Conservation (phyloP, 1,140 invertebrate genomes). For the Nephotettix cincticeps region DNA sequence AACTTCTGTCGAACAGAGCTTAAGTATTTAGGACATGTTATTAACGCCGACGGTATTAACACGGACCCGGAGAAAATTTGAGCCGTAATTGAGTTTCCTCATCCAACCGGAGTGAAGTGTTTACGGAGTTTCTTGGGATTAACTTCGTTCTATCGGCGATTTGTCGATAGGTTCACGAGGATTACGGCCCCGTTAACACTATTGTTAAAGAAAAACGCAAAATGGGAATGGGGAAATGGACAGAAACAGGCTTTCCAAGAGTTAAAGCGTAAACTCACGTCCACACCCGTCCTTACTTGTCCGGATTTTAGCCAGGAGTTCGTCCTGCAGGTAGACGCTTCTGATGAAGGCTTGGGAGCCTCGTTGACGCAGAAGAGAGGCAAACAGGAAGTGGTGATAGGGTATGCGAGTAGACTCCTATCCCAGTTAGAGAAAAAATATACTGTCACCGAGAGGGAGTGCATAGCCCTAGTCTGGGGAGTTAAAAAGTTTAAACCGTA, state of each 20-base stretch:
- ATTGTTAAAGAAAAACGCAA: constrained; percentile 39
- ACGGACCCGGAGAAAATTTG: constrained; percentile 43
- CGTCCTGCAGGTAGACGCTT: constrained; percentile 41
- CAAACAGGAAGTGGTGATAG: constrained; percentile 39
- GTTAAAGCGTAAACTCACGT: constrained; percentile 37
- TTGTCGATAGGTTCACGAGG: constrained; percentile 44
- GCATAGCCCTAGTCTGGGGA: constrained; percentile 46
- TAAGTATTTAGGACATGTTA: constrained; percentile 45
- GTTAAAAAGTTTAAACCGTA: constrained; percentile 45
- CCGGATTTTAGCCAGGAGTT: constrained; percentile 41
- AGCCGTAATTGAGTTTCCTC: constrained; percentile 42
- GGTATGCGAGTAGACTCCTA: constrained; percentile 44
- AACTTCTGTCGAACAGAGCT: constrained; percentile 41
- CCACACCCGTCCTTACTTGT: constrained; percentile 37
- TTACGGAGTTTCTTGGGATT: constrained; percentile 40
- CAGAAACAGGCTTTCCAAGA: constrained; percentile 31
- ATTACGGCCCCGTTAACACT: constrained; percentile 41
- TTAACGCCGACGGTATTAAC: constrained; percentile 42
- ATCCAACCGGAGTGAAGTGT: constrained; percentile 34
- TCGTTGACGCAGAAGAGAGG: constrained; percentile 39
- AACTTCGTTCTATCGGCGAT: constrained; percentile 44
- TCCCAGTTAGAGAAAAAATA: constrained; percentile 44
- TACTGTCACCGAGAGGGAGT: constrained; percentile 47
- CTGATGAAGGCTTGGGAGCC: constrained; percentile 39
- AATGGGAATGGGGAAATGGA: constrained; percentile 25